Evolutionary conservation across 2,113 vertebrate genomes (phyloP).

Genomic region (Aix galericulata): DNA sequence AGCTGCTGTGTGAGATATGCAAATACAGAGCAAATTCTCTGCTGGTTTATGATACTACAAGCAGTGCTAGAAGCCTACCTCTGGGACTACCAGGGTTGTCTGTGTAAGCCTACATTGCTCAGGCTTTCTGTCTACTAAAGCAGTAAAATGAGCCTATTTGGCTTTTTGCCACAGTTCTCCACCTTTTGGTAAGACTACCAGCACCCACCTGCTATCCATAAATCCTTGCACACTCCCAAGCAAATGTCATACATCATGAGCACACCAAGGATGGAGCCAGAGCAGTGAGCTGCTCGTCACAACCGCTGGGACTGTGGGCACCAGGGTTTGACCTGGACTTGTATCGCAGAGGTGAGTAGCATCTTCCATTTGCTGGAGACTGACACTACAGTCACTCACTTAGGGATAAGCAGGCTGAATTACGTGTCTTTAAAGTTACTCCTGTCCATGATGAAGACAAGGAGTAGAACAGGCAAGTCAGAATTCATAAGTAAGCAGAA

Average conservation of each 20-base stretch:
- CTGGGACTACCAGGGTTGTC: neutral
- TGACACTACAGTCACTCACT: neutral
- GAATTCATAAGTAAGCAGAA: neutral
- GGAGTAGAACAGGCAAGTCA: neutral
- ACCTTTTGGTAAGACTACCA: neutral
- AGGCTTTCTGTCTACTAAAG: neutral
- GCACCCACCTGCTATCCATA: neutral
- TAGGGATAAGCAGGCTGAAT: neutral
- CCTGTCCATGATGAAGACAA: neutral
- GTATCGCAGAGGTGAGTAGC: neutral
- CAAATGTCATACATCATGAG: neutral
- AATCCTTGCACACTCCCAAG: neutral
- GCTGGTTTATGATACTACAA: neutral
- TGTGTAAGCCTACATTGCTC: neutral
- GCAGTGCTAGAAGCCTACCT: neutral
- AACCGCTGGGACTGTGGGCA: neutral
- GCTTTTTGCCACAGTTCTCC: neutral
- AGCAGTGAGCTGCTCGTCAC: neutral
- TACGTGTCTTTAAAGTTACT: neutral
- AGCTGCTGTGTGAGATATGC: neutral
- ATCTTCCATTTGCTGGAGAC: neutral
- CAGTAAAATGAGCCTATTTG: neutral
- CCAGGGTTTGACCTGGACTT: neutral
- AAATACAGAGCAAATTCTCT: neutral
- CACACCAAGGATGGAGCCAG: neutral